Conservation (phyloP, 2,888 invertebrate genomes). For the Clunio marinus region DNA sequence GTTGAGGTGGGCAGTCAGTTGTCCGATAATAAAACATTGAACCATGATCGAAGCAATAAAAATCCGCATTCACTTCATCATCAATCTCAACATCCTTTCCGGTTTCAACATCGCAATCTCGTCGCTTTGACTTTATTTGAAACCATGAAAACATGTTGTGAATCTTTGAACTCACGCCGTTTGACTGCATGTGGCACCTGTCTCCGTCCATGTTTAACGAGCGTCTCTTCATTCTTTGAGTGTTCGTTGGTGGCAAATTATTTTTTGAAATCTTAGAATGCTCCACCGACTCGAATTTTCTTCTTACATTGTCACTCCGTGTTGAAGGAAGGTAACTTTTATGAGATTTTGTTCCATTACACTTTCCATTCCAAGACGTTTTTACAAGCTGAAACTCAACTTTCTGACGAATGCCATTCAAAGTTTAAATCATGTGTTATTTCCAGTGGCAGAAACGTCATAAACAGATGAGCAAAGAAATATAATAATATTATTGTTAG, state of each 20-base stretch:
- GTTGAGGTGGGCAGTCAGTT: constrained; percentile 59
- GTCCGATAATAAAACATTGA: constrained; percentile 61
- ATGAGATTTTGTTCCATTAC: too few species aligned
- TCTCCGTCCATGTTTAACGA: too few species aligned
- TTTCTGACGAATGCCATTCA: too few species aligned
- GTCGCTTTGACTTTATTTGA: neutral
- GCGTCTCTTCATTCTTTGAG: too few species aligned
- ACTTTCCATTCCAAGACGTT: too few species aligned
- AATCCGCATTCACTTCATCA: neutral
- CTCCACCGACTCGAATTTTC: too few species aligned
- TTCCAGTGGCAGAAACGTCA: neutral
- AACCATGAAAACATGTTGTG: neutral
- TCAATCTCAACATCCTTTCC: neutral
- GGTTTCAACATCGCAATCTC: neutral
- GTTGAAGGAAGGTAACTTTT: too few species aligned
- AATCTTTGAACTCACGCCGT: neutral
- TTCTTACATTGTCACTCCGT: too few species aligned
- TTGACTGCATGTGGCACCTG: too few species aligned
- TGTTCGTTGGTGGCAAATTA: too few species aligned
- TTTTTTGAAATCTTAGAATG: too few species aligned
- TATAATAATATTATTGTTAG: neutral
- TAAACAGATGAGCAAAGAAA: neutral
- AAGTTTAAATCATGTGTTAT: too few species aligned
- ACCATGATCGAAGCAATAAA: constrained; percentile 67
- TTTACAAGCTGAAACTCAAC: constrained; percentile 4